These are phyloP conservation scores for Boulengeromyrus knoepffleri DNA, from an alignment of 2,113 vertebrate species.

Conservation along the genomic window DNA sequence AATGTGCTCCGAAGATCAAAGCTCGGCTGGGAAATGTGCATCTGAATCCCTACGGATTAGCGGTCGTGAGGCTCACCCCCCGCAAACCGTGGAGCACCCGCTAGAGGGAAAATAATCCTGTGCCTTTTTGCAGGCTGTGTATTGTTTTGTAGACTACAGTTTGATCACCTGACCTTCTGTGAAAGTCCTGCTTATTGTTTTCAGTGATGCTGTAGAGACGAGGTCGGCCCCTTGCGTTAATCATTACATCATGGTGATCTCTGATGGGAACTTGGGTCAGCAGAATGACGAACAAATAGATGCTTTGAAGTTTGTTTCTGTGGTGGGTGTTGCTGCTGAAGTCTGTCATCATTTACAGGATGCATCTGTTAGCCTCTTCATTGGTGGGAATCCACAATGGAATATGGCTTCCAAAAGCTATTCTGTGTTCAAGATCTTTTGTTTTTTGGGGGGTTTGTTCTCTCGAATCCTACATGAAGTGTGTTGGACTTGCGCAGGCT, in stretches of 20 bases:
- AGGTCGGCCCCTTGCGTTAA: background rate
- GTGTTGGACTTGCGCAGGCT: background rate
- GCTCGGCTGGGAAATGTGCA: conserved; percentile 54
- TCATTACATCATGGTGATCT: conserved; percentile 1
- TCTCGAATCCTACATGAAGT: background rate
- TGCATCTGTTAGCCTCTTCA: conserved; percentile 54
- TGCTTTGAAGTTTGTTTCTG: conserved; percentile 49
- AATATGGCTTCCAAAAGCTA: background rate
- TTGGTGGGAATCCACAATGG: conserved; percentile 38
- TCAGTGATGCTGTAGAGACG: background rate
- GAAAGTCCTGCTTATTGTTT: background rate
- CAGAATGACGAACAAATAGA: conserved; percentile 25
- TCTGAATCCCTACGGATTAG: conserved; percentile 56
- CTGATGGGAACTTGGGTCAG: background rate
- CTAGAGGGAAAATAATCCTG: conserved; percentile 40
- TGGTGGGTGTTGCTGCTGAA: conserved; percentile 54
- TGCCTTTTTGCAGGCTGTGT: background rate
- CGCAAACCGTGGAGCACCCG: conserved; percentile 37
- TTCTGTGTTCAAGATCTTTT: conserved; percentile 45
- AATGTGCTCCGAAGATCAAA: conserved; percentile 64
- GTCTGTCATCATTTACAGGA: conserved; percentile 45
- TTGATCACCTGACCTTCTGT: background rate
- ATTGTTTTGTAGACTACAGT: conserved; percentile 31
- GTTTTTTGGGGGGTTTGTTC: background rate
- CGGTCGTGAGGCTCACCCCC: conserved; percentile 49